These are phyloP conservation scores for Siniperca undulata DNA, from an alignment of 2,797 vertebrate genomes.

Conservation along the genomic window DNA sequence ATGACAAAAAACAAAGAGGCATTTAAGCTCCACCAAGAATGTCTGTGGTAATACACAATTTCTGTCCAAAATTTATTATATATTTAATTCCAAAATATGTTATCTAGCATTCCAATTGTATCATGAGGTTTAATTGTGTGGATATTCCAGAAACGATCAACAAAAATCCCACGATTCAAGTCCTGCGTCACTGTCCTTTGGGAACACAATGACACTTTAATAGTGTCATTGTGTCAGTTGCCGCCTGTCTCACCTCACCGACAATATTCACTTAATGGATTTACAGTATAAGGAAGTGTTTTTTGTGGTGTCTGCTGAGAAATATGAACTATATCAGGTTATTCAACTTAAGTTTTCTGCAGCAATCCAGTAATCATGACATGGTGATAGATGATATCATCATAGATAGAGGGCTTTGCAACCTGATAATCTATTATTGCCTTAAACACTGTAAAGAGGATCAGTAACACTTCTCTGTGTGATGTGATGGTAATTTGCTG, in stretches of 20 bases:
- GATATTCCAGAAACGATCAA: not conserved
- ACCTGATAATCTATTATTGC: not conserved
- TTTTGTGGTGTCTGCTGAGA: slow-evolving; percentile 34
- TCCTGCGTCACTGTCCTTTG: not conserved
- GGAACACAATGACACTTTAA: not conserved
- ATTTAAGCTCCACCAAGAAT: not conserved
- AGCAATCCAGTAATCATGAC: not conserved
- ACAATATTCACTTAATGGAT: not conserved
- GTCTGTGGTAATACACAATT: not conserved
- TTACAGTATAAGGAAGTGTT: slow-evolving; percentile 43
- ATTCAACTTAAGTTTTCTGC: not conserved
- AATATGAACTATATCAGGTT: slow-evolving; percentile 17
- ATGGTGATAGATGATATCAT: slow-evolving; percentile 15
- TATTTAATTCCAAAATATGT: not conserved
- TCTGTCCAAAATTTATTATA: not conserved
- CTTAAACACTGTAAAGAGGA: not conserved
- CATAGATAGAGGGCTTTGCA: not conserved
- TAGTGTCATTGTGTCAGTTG: slow-evolving; percentile 9
- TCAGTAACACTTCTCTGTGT: slow-evolving; percentile 34
- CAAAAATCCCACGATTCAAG: not conserved
- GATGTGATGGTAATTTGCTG: not conserved
- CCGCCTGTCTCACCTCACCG: not conserved
- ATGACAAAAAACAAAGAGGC: not conserved
- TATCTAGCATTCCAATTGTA: not conserved
- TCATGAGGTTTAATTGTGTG: not conserved